phyloP scores from a whole-genome alignment of 2,888 invertebrate genomes.

The Subacronicta megacephala region DNA sequence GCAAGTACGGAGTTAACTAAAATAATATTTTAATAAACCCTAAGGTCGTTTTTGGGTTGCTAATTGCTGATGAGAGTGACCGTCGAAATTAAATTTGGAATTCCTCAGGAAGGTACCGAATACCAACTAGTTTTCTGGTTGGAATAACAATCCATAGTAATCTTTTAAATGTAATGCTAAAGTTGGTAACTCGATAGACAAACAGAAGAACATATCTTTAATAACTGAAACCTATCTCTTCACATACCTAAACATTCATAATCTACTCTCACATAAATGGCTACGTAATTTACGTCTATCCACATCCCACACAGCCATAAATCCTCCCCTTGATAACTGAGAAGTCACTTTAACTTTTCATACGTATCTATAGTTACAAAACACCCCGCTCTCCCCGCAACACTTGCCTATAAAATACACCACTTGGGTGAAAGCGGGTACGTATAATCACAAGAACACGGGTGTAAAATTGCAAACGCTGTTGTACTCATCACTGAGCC shows the following conservation, averaged over 20 bases:
- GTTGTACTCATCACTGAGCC: slow-evolving; percentile 63
- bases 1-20: slow-evolving; percentile 68
- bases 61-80: slow-evolving; percentile 47
- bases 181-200: no score
- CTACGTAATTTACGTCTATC: slow-evolving; percentile 32
- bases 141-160: slow-evolving; percentile 1
- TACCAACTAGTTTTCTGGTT: neutral
- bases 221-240: no score
- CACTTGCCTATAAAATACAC: slow-evolving; percentile 43
- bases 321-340: slow-evolving; percentile 49
- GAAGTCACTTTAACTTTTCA: slow-evolving; percentile 52
- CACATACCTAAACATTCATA: neutral
- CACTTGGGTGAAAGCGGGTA: slow-evolving; percentile 32
- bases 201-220: no score
- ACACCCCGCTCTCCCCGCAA: slow-evolving; percentile 9
- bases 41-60: slow-evolving; percentile 47
- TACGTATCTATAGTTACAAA: slow-evolving; percentile 19
- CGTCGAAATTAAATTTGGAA: slow-evolving; percentile 8
- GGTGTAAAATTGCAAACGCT: slow-evolving; percentile 56
- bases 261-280: slow-evolving; percentile 17
- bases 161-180: no score
- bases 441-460: slow-evolving; percentile 48
- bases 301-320: slow-evolving; percentile 26
- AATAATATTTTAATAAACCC: slow-evolving; percentile 72
- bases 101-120: neutral